phyloP scores from a whole-genome alignment of 2,797 vertebrate species.

The Sorex maritimensis region DNA sequence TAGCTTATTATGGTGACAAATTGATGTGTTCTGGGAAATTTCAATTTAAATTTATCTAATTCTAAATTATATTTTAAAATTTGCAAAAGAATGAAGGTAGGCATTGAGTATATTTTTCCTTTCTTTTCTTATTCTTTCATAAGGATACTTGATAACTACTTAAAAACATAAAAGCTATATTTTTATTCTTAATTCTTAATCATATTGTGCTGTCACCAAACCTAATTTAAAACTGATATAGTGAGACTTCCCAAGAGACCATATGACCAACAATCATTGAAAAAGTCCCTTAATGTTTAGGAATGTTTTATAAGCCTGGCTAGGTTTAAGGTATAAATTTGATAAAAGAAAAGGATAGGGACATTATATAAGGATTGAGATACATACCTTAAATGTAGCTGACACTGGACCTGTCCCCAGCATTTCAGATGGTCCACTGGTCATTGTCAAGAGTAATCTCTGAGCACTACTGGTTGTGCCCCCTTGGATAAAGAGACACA shows the following conservation, averaged over 20 bases:
- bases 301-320: background rate
- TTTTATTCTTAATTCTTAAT: slow-evolving; percentile 17
- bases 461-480: no score
- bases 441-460: no score
- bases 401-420: no score
- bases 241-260: background rate
- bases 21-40: background rate
- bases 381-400: no score
- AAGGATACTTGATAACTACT: background rate
- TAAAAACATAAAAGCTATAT: background rate
- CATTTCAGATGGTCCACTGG: no score
- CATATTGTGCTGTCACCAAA: background rate
- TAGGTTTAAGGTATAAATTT: background rate
- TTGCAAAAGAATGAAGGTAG: background rate
- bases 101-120: background rate
- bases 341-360: background rate
- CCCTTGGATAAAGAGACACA: background rate
- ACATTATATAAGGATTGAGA: no score
- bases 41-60: background rate
- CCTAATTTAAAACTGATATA: background rate
- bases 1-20: background rate
- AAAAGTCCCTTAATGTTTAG: background rate
- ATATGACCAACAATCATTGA: background rate
- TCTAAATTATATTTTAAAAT: slow-evolving; percentile 17
- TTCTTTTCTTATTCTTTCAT: background rate